A percentile compares a stretch with the other conserved stretches of the same genome.
phyloP scores from a whole-genome alignment of 2,888 invertebrate species.

The Neoascia interrupta region DNA sequence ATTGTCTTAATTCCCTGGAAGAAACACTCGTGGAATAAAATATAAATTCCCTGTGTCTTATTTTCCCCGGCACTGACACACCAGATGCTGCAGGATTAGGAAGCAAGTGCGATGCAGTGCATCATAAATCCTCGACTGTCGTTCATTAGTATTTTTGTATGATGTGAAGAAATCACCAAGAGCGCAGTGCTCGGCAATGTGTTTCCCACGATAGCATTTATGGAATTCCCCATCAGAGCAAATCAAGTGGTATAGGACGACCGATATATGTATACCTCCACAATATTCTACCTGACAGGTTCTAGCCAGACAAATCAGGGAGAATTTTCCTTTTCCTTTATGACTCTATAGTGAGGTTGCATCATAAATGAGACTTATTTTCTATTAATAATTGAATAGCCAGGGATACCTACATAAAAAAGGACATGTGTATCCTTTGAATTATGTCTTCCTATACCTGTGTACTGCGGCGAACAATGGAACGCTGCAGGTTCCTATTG shows the following conservation, averaged over 20 bases:
- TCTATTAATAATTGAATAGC: conserved; percentile 13
- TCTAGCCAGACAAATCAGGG: conserved; percentile 10
- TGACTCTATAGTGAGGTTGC: conserved; percentile 8
- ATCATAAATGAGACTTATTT: conserved; percentile 37
- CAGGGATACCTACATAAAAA: neutral
- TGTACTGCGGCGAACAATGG: neutral
- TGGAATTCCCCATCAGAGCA: conserved; percentile 43
- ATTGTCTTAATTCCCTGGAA: conserved; percentile 34
- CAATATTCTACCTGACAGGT: conserved; percentile 10
- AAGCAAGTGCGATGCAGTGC: conserved; percentile 42
- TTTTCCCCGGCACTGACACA: conserved; percentile 22
- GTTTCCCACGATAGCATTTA: conserved; percentile 54
- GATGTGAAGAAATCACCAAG: conserved; percentile 46
- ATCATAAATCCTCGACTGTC: conserved; percentile 65
- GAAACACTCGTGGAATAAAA: conserved; percentile 32
- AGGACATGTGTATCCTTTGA: conserved; percentile 13
- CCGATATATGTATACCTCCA: conserved; percentile 36
- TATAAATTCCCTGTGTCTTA: conserved; percentile 10
- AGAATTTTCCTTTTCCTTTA: conserved; percentile 17
- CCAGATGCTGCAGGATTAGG: conserved; percentile 52
- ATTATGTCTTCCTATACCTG: conserved; percentile 22
- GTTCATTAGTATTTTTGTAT: conserved; percentile 64
- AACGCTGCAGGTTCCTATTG: neutral
- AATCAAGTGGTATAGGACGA: conserved; percentile 40
- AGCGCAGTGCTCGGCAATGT: neutral